Evolutionary conservation across 1,140 invertebrate genomes (phyloP), one percentile per base, ranked within the genome.

Genomic region (Zaprionus tsacasi): DNA sequence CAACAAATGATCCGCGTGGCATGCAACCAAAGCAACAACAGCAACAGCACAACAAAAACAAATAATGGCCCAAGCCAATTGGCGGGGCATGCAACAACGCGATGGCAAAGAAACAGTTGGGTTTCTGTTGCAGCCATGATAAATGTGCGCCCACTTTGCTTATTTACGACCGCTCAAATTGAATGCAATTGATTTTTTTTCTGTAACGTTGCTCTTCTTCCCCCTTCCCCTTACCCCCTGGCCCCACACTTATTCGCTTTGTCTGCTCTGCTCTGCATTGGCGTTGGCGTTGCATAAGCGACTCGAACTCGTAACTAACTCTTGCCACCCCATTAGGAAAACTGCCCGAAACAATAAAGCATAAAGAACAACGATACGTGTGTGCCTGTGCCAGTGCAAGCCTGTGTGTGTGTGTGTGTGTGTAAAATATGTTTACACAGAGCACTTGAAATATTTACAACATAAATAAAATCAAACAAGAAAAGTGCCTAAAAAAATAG

Each of bases 131-230:
- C 48, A 65, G 60, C 50, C 45, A 83, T 89, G 85, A 89, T 89
- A 85, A 81, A 89, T 89, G 85, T 86, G 69, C 86, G 56, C 69
- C 60, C 59, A 73, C 59, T 72, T 81, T 66, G 63, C 58, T 85
- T 76, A 85, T 88, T 89, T 89, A 88, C 89, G 85, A 78, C 74
- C 86, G 72, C 78, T 85, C 71, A 76, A 88, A 88, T 89, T 85
- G 83, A 83, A 87, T 89, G 81, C 85, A 88, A 88, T 88, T 88
- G 83, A 88, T 88, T 88, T 88, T 87, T 45, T 15, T 21, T 21
- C 21, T 21, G 21, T 21, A 21, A n/a, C 17, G 11, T 27, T 21
- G 35, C 38, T 40, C 30, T 25, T 33, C 27, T 17, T 58, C 30
- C 27, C 63, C 33, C 21, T 11, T 11, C 15, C 54, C 25, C 25